Percentiles rank a stretch among this genome's conserved stretches.
Conservation (phyloP, 2,797 vertebrate species). For the Semotilus atromaculatus region DNA sequence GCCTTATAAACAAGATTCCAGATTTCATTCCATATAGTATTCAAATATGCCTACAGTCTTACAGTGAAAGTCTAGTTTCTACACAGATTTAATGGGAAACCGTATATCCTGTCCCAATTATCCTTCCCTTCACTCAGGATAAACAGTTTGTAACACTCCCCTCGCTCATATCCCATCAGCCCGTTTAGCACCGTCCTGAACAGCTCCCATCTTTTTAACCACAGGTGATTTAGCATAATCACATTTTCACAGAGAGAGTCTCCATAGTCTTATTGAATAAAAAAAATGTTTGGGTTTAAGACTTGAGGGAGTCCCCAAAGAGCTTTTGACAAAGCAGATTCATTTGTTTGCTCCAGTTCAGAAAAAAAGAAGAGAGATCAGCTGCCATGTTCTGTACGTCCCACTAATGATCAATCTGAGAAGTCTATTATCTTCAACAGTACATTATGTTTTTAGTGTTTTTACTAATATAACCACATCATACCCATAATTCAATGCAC, state of each 20-base stretch:
- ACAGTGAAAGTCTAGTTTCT: background rate
- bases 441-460: too few species aligned
- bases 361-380: conserved; percentile 12
- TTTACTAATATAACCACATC: background rate
- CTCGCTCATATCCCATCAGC: conserved; percentile 8
- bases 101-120: conserved; percentile 50
- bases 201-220: conserved; percentile 12
- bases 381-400: conserved; percentile 3
- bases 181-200: background rate
- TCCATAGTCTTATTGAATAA: conserved; percentile 6
- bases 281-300: conserved; percentile 6
- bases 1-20: background rate
- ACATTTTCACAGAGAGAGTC: background rate
- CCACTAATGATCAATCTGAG: background rate
- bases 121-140: conserved; percentile 34
- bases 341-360: conserved; percentile 15
- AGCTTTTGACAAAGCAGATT: conserved; percentile 10
- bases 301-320: conserved; percentile 1
- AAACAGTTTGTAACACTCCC: conserved; percentile 36
- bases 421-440: conserved; percentile 3
- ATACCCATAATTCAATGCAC: background rate
- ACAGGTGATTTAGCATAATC: conserved; percentile 34
- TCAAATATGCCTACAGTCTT: background rate
- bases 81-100: conserved; percentile 36
- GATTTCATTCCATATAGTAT: background rate